phyloP scores from a whole-genome alignment of 2,888 invertebrate genomes.

The Hirtodrosophila histrioides region DNA sequence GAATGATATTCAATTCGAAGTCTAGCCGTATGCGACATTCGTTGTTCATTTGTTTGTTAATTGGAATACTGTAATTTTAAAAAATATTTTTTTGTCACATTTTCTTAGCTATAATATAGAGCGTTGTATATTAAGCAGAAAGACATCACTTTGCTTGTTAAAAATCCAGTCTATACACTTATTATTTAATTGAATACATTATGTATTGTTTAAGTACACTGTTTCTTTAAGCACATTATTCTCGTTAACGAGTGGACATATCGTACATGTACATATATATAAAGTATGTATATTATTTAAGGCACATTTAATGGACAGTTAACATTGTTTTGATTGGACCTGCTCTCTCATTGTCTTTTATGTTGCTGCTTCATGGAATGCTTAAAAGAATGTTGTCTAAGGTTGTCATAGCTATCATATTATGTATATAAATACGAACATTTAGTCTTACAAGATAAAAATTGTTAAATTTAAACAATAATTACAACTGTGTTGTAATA shows the following conservation, averaged over 20 bases:
- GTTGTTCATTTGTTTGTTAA: conserved; percentile 58
- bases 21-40: conserved; percentile 47
- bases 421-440: conserved; percentile 67
- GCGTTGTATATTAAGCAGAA: conserved; percentile 72
- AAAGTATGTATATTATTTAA: conserved; percentile 62
- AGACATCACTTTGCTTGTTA: conserved; percentile 66
- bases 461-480: conserved; percentile 56
- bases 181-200: conserved; percentile 55
- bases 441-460: conserved; percentile 65
- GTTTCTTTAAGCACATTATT: conserved; percentile 50
- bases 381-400: conserved; percentile 68
- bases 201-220: conserved; percentile 61
- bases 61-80: conserved; percentile 64
- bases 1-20: conserved; percentile 23
- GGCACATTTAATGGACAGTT: conserved; percentile 77
- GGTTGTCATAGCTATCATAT: conserved; percentile 63
- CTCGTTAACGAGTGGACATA: conserved; percentile 28
- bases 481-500: conserved; percentile 92
- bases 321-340: conserved; percentile 71
- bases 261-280: conserved; percentile 41
- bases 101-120: conserved; percentile 69
- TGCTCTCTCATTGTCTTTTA: conserved; percentile 71
- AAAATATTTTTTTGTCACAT: conserved; percentile 39
- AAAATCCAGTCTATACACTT: conserved; percentile 77
- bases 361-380: conserved; percentile 60